Evolutionary conservation across 2,888 invertebrate genomes (phyloP).

Genomic region (Eulithis testata): DNA sequence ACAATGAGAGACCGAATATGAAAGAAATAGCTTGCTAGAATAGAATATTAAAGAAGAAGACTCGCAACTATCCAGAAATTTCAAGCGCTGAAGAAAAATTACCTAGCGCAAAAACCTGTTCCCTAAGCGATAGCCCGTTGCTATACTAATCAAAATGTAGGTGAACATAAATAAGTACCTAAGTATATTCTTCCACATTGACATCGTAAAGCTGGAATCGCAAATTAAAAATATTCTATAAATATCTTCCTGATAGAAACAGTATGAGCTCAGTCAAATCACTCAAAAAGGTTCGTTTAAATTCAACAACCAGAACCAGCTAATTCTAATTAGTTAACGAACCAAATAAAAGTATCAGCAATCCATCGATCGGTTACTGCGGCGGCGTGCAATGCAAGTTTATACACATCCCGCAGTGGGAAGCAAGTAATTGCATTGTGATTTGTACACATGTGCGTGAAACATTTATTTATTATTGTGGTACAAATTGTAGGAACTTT

Average conservation of each 20-base stretch:
- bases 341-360: constrained; percentile 40
- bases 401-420: constrained; percentile 45
- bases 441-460: constrained; percentile 52
- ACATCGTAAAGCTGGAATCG: not conserved
- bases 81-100: no score
- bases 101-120: no score
- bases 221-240: not conserved
- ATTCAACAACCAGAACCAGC: constrained; percentile 42
- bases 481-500: not conserved
- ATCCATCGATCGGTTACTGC: constrained; percentile 43
- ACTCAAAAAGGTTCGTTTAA: constrained; percentile 30
- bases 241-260: not conserved
- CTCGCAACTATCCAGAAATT: no score
- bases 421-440: constrained; percentile 56
- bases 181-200: no score
- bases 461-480: constrained; percentile 35
- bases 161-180: no score
- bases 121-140: no score
- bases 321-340: constrained; percentile 44
- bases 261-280: not conserved
- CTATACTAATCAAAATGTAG: no score
- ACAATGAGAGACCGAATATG: no score
- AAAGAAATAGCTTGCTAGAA: no score
- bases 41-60: no score
- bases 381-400: constrained; percentile 17